Evolutionary conservation across 2,797 vertebrate genomes (phyloP).

Genomic region (Sarcoramphus papa): DNA sequence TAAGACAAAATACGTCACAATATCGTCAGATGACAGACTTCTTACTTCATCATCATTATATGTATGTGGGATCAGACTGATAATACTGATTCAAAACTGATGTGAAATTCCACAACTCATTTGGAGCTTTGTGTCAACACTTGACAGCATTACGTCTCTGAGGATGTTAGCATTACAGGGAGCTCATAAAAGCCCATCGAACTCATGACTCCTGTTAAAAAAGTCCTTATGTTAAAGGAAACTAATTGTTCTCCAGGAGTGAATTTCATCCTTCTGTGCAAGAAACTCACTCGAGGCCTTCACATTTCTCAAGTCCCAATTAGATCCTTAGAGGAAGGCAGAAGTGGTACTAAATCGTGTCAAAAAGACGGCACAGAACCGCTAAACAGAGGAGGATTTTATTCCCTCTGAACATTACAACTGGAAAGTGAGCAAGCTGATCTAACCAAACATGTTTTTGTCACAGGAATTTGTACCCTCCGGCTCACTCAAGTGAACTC

Average conservation of each 20-base stretch:
- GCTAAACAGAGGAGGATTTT: not conserved
- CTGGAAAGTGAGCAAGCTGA: not conserved
- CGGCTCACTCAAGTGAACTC: not conserved
- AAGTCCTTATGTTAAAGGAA: not conserved
- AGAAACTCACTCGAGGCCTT: not conserved
- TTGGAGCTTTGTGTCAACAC: not conserved
- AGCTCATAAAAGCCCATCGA: not conserved
- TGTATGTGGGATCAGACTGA: fast-evolving
- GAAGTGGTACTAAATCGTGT: not conserved
- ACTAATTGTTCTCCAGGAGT: not conserved
- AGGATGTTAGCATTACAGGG: not conserved
- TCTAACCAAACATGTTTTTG: not conserved
- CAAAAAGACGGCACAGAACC: not conserved
- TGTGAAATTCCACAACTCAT: not conserved
- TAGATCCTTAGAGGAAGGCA: not conserved
- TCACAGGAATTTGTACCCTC: not conserved
- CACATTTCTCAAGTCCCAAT: not conserved
- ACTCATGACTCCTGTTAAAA: not conserved
- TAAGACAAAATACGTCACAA: not conserved
- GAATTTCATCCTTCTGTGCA: not conserved
- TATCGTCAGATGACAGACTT: not conserved
- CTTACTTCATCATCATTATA: not conserved
- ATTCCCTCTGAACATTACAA: not conserved
- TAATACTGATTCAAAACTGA: not conserved
- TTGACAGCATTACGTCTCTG: not conserved